Base-by-base conservation (phyloP, 1,140 invertebrate species). In the Globodera ellingtonae region DNA sequence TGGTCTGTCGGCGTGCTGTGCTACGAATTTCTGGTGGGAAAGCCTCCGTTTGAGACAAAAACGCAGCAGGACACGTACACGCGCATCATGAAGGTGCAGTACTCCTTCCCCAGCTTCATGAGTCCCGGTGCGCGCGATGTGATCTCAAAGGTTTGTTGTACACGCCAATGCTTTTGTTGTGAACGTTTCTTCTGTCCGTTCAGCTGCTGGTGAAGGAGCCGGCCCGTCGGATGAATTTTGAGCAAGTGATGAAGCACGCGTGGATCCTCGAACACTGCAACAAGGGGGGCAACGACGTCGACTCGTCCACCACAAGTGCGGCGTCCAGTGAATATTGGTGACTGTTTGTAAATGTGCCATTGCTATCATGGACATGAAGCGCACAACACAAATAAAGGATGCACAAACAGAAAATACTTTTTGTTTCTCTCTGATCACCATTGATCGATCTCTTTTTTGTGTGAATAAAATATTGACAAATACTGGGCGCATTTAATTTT, bases 1-100 rank as follows among this genome's bases (percentile, higher is more conserved):
- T 86, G 85, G 85, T 79, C 86, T 8, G 91, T 98, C 66, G 97
- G 97, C 48, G 93, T 98, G 59, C 91, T 98, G 0, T 94, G 94
- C 83, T 99, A 96, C 89, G 97, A 98, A 91, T 97, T 98, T 90
- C 91, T 98, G 0, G 94, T 94, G 6, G 96, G 96, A 0, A 92
- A 92, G 75, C 95, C 96, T n/a, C 96, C 97, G 35, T 99, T 99
- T 75, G 92, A 93, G 62, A 92, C 91, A 4, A 91, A 93, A 76
- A 81, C 86, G 47, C 67, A 65, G 13, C 71, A 82, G 7, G 93
- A 94, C 78, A 98, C 96, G 1, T 97, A 97, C 89, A 89, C 91
- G 6, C 93, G 93, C 86, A 98, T 98, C 83, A 91, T 92, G 44
- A 91, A 91, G 50, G 89, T 95, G 6, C 92, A 94, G 78, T 92